phyloP scores from a whole-genome alignment of 1,140 invertebrate genomes.

The Chrysomallon squamiferum region DNA sequence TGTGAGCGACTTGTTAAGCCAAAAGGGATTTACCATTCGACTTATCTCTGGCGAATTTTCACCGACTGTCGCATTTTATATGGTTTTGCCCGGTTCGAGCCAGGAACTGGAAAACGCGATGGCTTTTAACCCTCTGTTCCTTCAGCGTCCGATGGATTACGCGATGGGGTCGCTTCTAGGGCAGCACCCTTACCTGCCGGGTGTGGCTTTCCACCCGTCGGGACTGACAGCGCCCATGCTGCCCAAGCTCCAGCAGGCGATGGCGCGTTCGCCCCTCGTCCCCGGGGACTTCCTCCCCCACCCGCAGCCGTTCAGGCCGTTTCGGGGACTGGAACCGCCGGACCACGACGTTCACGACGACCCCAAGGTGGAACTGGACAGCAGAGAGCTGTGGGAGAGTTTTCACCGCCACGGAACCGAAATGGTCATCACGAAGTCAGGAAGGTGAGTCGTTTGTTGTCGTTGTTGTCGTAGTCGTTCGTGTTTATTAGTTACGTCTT shows the following conservation, averaged over 20 bases:
- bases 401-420: conserved; percentile 98
- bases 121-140: conserved; percentile 9
- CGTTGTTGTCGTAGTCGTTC: no score
- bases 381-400: conserved; percentile 97
- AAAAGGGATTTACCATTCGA: no score
- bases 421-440: conserved; percentile 99
- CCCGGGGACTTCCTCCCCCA: conserved; percentile 17
- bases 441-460: conserved; percentile 80
- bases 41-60: no score
- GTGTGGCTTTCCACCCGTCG: neutral
- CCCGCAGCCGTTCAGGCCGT: conserved; percentile 5
- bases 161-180: conserved; percentile 1
- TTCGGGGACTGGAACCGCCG: conserved; percentile 63
- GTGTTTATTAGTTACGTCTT: no score
- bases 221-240: neutral
- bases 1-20: no score
- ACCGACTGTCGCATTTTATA: no score
- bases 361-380: conserved; percentile 96
- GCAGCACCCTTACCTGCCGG: neutral
- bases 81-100: no score
- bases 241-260: conserved; percentile 5
- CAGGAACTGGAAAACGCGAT: neutral
- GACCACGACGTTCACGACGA: conserved; percentile 95
- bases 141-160: conserved; percentile 9
- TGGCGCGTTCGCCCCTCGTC: conserved; percentile 9